Conservation (phyloP, 1,140 invertebrate species). For the Chionoecetes opilio region DNA sequence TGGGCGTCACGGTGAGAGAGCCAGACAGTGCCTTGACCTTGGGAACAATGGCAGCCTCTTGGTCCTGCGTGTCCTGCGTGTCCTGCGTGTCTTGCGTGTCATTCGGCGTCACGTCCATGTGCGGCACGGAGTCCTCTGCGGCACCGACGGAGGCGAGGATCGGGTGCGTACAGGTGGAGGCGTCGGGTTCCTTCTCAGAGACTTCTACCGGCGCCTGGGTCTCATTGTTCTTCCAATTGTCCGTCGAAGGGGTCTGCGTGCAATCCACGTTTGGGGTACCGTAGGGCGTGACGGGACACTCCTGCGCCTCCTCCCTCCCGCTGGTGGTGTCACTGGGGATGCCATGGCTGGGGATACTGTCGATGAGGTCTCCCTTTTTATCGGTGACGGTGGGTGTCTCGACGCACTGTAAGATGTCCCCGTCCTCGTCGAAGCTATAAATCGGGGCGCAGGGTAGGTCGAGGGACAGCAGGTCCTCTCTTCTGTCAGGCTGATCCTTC, state of each 20-base stretch:
- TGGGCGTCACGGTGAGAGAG: background rate
- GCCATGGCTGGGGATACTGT: background rate
- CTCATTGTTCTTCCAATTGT: background rate
- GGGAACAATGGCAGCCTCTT: background rate
- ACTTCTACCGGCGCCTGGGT: too few species aligned
- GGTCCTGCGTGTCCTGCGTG: background rate
- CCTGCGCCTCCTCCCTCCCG: background rate
- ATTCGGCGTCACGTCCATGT: background rate
- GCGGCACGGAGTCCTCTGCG: background rate
- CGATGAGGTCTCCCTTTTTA: background rate
- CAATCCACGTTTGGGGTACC: background rate
- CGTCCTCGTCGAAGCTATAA: slow-evolving; percentile 70
- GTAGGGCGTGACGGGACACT: background rate
- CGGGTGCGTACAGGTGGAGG: background rate
- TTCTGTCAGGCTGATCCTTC: background rate
- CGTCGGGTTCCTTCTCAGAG: background rate
- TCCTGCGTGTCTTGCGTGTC: background rate
- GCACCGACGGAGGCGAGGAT: background rate
- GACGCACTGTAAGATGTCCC: slow-evolving; percentile 50
- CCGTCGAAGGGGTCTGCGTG: background rate
- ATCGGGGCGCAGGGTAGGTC: slow-evolving; percentile 49
- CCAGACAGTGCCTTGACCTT: background rate
- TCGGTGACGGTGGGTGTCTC: background rate
- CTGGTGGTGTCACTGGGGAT: background rate
- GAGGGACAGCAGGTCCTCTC: background rate